Evolutionary conservation across 2,888 invertebrate genomes (phyloP).

Genomic region (Microplitis manilae): DNA sequence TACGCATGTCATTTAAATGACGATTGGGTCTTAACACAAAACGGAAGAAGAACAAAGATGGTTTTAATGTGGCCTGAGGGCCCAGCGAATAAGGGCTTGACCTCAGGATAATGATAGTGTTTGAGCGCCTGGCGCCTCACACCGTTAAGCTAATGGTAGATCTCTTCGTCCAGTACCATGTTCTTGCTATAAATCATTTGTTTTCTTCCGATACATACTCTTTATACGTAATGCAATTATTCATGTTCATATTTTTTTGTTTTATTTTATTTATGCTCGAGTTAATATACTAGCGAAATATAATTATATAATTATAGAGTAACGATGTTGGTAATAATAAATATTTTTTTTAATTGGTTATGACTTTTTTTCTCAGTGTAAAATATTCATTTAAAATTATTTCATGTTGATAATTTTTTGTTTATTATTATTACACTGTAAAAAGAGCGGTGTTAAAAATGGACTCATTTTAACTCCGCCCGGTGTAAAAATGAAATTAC

Average conservation of each 20-base stretch:
- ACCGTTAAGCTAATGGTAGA: constrained; percentile 57
- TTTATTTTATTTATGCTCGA: constrained; percentile 4
- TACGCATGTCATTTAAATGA: constrained; percentile 3
- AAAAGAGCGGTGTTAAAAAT: no score
- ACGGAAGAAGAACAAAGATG: neutral
- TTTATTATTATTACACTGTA: no score
- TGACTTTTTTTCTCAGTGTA: neutral
- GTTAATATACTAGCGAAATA: constrained; percentile 7
- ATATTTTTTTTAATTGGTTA: neutral
- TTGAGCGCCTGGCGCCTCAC: constrained; percentile 51
- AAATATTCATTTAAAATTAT: neutral
- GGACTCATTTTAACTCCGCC: no score
- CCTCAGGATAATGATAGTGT: constrained; percentile 53
- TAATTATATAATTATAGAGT: neutral
- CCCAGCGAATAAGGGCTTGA: constrained; percentile 34
- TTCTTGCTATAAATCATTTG: constrained; percentile 53
- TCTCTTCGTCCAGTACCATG: constrained; percentile 52
- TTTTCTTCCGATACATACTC: constrained; percentile 26
- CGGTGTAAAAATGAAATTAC: no score
- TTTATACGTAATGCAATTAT: constrained; percentile 31
- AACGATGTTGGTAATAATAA: neutral
- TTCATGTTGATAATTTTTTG: no score
- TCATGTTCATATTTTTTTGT: constrained; percentile 11
- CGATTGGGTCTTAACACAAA: constrained; percentile 15
- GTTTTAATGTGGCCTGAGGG: constrained; percentile 14